These are phyloP conservation scores for Cordylochernes scorpioides DNA, from an alignment of 2,888 invertebrate genomes.

Conservation along the genomic window DNA sequence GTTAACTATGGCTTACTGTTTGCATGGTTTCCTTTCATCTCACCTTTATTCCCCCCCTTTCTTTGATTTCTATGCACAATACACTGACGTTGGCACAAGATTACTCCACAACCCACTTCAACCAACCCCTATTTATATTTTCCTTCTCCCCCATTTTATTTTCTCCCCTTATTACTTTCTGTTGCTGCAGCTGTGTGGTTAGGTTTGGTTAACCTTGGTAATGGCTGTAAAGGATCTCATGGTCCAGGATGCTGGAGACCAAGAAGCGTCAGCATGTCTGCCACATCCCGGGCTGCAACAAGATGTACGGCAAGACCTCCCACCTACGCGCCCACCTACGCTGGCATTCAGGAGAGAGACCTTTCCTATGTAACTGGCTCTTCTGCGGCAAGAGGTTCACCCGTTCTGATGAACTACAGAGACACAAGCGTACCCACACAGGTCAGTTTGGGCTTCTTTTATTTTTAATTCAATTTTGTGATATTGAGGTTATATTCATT, in stretches of 20 bases:
- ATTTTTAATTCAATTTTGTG: neutral
- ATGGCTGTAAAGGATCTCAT: no score
- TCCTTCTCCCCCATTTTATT: neutral
- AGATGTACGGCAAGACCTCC: constrained; percentile 85
- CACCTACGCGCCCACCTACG: constrained; percentile 91
- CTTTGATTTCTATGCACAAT: neutral
- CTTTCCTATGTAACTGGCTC: constrained; percentile 89
- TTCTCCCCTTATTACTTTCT: constrained; percentile 1
- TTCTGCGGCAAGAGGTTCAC: constrained; percentile 93
- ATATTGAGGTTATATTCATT: neutral
- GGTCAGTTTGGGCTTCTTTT: constrained; percentile 24
- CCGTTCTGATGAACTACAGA: constrained; percentile 76
- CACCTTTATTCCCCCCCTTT: neutral
- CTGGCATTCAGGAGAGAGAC: constrained; percentile 92
- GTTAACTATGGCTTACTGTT: no score
- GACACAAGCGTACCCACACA: constrained; percentile 75
- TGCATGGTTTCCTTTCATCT: neutral
- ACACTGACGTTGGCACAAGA: neutral
- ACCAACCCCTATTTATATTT: neutral
- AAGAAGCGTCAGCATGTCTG: constrained; percentile 51
- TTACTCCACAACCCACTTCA: neutral
- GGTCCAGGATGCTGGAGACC: no score
- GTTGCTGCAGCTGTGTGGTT: neutral
- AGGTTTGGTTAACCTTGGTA: neutral
- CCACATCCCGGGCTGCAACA: constrained; percentile 69